A percentile compares a stretch with the other conserved stretches of the same genome.
These are phyloP conservation scores for Hirtodrosophila trivittata DNA, from an alignment of 2,888 invertebrate genomes.

Conservation along the genomic window DNA sequence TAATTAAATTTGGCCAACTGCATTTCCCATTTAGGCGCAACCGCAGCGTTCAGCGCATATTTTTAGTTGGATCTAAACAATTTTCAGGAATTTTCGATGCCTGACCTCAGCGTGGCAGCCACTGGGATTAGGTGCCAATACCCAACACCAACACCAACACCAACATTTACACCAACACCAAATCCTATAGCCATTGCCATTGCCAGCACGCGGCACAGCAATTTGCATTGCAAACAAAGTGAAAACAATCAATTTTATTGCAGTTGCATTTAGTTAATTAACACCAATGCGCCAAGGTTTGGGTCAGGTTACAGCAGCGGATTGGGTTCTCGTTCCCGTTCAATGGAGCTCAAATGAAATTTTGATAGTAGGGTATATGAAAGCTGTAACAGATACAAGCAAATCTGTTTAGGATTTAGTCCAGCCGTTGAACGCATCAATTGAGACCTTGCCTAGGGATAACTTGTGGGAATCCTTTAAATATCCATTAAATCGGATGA, in stretches of 20 bases:
- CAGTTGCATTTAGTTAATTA: conserved; percentile 80
- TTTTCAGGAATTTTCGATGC: conserved; percentile 70
- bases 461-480: no score
- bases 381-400: no score
- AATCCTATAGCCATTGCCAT: not conserved
- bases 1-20: conserved; percentile 70
- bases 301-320: conserved; percentile 9
- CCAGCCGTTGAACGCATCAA: no score
- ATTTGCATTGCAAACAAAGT: conserved; percentile 80
- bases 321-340: conserved; percentile 1
- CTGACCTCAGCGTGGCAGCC: conserved; percentile 55
- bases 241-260: conserved; percentile 80
- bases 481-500: no score
- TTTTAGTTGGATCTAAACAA: conserved; percentile 75
- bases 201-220: conserved; percentile 53
- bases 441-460: not conserved
- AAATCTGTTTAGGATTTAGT: no score
- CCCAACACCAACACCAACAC: not conserved
- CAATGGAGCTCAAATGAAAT: no score
- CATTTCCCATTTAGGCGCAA: conserved; percentile 58
- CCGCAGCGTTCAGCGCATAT: conserved; percentile 67
- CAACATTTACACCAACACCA: not conserved
- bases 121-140: conserved; percentile 47
- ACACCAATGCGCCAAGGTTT: conserved; percentile 68
- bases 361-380: no score